A percentile compares a stretch with the other conserved stretches of the same genome.
These are phyloP conservation scores for Pheosia tremula DNA, from an alignment of 2,888 invertebrate genomes.

Conservation along the genomic window DNA sequence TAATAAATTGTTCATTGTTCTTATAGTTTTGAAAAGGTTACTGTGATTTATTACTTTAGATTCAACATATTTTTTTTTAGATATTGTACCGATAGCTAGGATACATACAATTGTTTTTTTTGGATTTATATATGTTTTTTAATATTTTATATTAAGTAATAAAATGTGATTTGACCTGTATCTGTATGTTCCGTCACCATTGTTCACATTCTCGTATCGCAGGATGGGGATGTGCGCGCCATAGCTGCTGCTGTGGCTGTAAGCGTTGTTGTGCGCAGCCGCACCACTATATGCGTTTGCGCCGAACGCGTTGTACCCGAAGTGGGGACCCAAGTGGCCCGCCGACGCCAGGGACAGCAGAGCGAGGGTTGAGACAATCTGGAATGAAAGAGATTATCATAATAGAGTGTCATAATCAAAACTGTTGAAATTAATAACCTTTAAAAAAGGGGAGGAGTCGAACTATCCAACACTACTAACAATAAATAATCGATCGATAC, in stretches of 20 bases:
- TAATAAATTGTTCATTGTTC: not conserved
- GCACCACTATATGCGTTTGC: slow-evolving; percentile 38
- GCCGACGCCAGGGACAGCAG: slow-evolving; percentile 48
- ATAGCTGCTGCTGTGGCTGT: slow-evolving; percentile 37
- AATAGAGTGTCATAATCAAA: not conserved
- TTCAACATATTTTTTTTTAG: not conserved
- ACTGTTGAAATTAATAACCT: not conserved
- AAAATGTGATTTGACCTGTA: slow-evolving; percentile 77
- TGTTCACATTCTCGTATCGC: slow-evolving; percentile 84
- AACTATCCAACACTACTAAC: not conserved
- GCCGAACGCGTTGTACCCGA: slow-evolving; percentile 43
- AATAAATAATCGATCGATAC: not conserved
- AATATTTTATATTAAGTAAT: too few species aligned
- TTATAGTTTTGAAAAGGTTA: not conserved
- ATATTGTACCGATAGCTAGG: too few species aligned
- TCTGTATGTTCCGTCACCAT: slow-evolving; percentile 86
- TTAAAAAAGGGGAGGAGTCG: not conserved
- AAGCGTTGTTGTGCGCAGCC: slow-evolving; percentile 39
- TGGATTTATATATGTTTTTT: too few species aligned
- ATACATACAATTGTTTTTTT: too few species aligned
- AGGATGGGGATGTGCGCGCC: slow-evolving; percentile 83
- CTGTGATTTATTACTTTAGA: not conserved
- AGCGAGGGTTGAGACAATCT: slow-evolving; percentile 50
- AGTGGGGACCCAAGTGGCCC: slow-evolving; percentile 42
- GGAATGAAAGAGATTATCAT: slow-evolving; percentile 16